Conservation (phyloP, 2,113 vertebrate genomes). For the Cnemophilus loriae region DNA sequence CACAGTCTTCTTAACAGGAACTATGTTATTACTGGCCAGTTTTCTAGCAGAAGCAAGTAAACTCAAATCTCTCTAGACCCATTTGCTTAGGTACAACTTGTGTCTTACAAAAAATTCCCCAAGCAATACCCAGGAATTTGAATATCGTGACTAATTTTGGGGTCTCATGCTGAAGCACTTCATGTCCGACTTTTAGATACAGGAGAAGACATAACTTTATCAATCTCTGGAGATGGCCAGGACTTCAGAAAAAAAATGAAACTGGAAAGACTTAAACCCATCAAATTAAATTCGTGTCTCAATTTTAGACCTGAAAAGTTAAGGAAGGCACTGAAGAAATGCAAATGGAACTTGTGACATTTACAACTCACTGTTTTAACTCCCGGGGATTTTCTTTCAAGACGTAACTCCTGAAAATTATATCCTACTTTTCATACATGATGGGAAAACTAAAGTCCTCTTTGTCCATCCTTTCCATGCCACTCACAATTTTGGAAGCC, state of each 20-base stretch:
- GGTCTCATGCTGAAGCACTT: background rate
- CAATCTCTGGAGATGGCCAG: background rate
- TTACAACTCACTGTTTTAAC: background rate
- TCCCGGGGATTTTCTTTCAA: background rate
- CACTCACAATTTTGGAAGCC: background rate
- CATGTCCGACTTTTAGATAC: fast-evolving
- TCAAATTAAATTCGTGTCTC: background rate
- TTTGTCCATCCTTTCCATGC: background rate
- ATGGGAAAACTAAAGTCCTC: background rate
- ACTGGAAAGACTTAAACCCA: background rate
- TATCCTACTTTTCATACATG: background rate
- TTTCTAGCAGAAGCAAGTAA: background rate
- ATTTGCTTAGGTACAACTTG: background rate
- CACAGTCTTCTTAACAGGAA: background rate
- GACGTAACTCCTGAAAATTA: background rate
- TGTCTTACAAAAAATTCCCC: background rate
- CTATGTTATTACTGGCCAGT: background rate
- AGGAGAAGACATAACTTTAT: background rate
- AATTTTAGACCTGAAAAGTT: background rate
- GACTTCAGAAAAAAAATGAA: background rate
- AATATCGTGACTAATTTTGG: background rate
- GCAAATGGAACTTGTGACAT: background rate
- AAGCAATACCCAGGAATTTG: background rate
- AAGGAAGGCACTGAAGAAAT: background rate
- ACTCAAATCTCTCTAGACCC: background rate